Base-by-base conservation (phyloP, 2,113 vertebrate genomes). In the Ramphastos sulfuratus region DNA sequence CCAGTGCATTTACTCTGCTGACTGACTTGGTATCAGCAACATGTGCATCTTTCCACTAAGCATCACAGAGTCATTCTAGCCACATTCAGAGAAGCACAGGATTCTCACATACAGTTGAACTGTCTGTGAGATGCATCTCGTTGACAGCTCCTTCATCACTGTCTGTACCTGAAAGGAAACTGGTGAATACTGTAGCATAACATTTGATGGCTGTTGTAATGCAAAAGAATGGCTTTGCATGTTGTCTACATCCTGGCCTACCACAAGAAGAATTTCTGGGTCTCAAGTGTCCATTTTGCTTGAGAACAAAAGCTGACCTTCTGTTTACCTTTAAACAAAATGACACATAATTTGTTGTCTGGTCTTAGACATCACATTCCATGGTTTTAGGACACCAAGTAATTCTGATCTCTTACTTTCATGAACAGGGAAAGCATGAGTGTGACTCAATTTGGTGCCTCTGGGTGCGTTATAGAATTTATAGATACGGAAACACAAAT, bases 401-500 rank as follows among this genome's bases (percentile, higher is more conserved):
- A 89, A 77, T 56, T 33, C 64, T 37, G 23, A 66, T 85, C 56
- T 82, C 31, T 87, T 67, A 24, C 46, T 77, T 42, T 13, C 16
- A 77, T 2, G 19, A 75, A 73, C 37, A 89, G 91, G 18, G 33
- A 81, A 0, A 1, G 56, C 42, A 50, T 14, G 44, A 89, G 12
- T 46, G 30, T 89, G 90, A 72, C 75, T 75, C 0, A 7, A 60
- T 87, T 80, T 39, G 14, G 31, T 90, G 85, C 93, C 85, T 91
- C 58, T 77, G 89, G 91, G 54, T 75, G 61, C 59, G 69, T 89
- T 94, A 81, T 33, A 87, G 72, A 91, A 91, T 94, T 89, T 88
- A 60, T 50, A 94, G 93, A 94, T 94, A 85, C 15, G 27, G 79
- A 58, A 87, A 93, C 72, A 92, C 44, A 94, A 88, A 92, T 85